Base-by-base conservation (phyloP, 30 jellyfish, hydroid and myxozoan species). In the Cassiopea xamachana region DNA sequence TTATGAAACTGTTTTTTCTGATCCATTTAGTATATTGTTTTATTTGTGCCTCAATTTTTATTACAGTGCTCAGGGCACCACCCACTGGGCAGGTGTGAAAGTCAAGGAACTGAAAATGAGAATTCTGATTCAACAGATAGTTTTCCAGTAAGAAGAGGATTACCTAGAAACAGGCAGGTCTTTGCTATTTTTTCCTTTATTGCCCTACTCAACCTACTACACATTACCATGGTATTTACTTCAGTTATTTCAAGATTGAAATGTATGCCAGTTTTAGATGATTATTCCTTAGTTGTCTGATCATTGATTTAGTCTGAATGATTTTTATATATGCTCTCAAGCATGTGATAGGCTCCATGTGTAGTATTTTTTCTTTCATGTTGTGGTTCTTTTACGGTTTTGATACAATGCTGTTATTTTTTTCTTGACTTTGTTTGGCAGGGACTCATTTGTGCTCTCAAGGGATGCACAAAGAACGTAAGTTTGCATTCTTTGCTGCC, bases 361-460 rank as follows among this genome's bases (percentile, higher is more conserved):
- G 8, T 2, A 51, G 64, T 51, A 51, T 4, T 2, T 9, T 2
- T 51, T 51, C 4, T 2, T 4, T 9, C 4, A 51, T 2, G 9
- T 51, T 51, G 64, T 51, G 64, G 4, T 51, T 4, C 9, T 51
- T 51, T 9, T 2, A 51, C 9, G 64, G 64, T 51, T 51, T 51
- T 9, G 9, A 9, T 51, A 51, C 4, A 51, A 2, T 2, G 9
- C 64, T 51, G 9, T 2, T 51, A 51, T 19, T 67, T 16, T 59
- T 44, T 79, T 77, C 10, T n/a, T n/a, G n/a, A n/a, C n/a, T n/a
- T 1, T 78, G 9, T 67, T 44, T 72, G 82, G 81, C 61, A 94
- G 98, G 81, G 98, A 94, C 10, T 94, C 98, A 69, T 70, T 94
- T 87, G 81, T 94, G 50, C 89, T 94, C 19, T 94, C 98, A 61